These are phyloP conservation scores for Cartodere bifasciata DNA, from an alignment of 2,888 invertebrate species.

Conservation along the genomic window DNA sequence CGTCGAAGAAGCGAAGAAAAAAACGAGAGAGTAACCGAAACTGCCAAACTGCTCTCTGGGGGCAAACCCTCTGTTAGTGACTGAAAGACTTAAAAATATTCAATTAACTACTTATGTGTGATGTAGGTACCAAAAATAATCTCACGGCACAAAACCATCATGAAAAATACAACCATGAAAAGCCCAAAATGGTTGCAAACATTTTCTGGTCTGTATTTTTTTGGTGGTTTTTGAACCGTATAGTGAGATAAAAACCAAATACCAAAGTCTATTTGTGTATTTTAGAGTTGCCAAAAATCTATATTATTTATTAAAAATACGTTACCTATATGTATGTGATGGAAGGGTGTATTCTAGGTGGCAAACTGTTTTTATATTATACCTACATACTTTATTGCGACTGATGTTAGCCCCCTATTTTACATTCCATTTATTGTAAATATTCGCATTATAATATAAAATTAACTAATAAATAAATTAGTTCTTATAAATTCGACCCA, in stretches of 20 bases:
- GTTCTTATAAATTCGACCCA: no score
- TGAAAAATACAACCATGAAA: no score
- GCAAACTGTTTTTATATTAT: constrained; percentile 18
- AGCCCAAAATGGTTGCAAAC: no score
- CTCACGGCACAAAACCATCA: no score
- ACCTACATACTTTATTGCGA: constrained; percentile 24
- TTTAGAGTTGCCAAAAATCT: constrained; percentile 48
- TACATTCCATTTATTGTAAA: constrained; percentile 24
- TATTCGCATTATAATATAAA: constrained; percentile 26
- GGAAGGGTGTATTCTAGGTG: constrained; percentile 21
- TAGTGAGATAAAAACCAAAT: no score
- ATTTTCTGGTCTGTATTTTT: no score
- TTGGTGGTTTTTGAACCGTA: no score
- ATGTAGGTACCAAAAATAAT: constrained; percentile 35
- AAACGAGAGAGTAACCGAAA: constrained; percentile 42
- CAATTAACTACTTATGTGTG: constrained; percentile 37
- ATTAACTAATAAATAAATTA: no score
- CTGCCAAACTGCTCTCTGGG: constrained; percentile 34
- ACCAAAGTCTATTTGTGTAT: constrained; percentile 53
- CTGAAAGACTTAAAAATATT: constrained; percentile 29
- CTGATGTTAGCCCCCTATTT: constrained; percentile 27
- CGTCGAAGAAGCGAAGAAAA: constrained; percentile 58
- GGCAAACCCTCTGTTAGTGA: constrained; percentile 15
- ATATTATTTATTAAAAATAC: constrained; percentile 37
- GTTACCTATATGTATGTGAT: constrained; percentile 39